Conservation (phyloP, 2,888 invertebrate genomes). For the Cerastis rubricosa region DNA sequence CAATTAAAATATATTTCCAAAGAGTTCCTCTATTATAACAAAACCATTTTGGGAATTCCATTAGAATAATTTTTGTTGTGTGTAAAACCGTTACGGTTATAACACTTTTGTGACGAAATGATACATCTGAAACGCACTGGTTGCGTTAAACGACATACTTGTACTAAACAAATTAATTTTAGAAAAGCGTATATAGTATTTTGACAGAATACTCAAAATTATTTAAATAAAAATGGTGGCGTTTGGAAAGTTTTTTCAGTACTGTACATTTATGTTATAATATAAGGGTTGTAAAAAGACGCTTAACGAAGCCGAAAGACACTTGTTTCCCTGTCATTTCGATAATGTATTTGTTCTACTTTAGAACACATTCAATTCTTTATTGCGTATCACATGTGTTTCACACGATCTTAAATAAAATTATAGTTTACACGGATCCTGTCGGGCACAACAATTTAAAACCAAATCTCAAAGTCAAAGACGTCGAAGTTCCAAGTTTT, state of each 20-base stretch:
- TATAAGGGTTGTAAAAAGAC: background rate
- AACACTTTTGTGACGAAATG: slow-evolving; percentile 20
- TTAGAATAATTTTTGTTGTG: slow-evolving; percentile 39
- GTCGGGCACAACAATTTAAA: no score
- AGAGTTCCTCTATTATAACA: slow-evolving; percentile 65
- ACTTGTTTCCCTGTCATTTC: background rate
- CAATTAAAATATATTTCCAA: slow-evolving; percentile 80
- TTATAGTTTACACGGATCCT: no score
- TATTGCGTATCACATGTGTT: no score
- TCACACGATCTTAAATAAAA: no score
- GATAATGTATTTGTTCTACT: background rate
- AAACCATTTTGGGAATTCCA: slow-evolving; percentile 46
- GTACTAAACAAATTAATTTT: background rate
- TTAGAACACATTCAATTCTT: no score
- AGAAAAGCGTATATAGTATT: background rate
- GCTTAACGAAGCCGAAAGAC: background rate
- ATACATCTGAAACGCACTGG: background rate
- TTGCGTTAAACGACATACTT: slow-evolving; percentile 9
- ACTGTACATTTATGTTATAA: background rate
- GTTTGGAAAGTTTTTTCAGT: background rate
- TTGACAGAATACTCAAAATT: background rate
- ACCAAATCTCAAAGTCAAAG: no score
- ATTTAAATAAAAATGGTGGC: background rate
- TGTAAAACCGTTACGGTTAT: slow-evolving; percentile 16
- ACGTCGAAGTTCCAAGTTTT: background rate